Conservation (phyloP, 2,888 invertebrate genomes). For the Drosophila koepferae region DNA sequence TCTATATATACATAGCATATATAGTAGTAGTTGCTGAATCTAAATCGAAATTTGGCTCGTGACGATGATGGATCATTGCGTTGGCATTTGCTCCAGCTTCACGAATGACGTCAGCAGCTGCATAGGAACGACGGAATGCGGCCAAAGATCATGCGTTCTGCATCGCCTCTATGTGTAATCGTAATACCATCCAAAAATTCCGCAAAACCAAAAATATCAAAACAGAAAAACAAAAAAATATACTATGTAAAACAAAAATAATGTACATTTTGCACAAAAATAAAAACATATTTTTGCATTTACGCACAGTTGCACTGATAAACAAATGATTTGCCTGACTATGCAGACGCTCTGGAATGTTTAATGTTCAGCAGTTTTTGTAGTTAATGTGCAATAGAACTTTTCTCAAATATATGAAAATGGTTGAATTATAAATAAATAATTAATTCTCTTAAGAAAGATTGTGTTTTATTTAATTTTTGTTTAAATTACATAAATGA, state of each 20-base stretch:
- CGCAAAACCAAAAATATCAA: constrained; percentile 36
- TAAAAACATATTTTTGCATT: constrained; percentile 50
- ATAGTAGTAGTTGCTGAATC: constrained; percentile 8
- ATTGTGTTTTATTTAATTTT: no score
- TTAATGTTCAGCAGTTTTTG: neutral
- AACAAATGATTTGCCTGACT: neutral
- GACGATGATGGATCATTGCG: constrained; percentile 53
- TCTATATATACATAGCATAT: neutral
- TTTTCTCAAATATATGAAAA: neutral
- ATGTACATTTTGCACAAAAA: constrained; percentile 24
- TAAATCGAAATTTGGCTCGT: constrained; percentile 37
- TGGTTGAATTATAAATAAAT: no score
- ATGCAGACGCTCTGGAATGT: no score
- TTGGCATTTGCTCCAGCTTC: constrained; percentile 51
- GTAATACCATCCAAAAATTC: constrained; percentile 23
- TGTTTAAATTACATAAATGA: no score
- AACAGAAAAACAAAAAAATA: neutral
- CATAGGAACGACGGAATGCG: constrained; percentile 24
- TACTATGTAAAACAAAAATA: neutral
- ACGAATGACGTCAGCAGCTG: constrained; percentile 58
- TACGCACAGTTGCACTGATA: constrained; percentile 41
- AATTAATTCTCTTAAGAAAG: no score
- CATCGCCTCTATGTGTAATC: constrained; percentile 15
- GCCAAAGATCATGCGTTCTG: constrained; percentile 17
- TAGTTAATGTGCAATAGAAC: neutral